phyloP scores from a whole-genome alignment of 2,113 vertebrate species.

The Coracopsis vasa region DNA sequence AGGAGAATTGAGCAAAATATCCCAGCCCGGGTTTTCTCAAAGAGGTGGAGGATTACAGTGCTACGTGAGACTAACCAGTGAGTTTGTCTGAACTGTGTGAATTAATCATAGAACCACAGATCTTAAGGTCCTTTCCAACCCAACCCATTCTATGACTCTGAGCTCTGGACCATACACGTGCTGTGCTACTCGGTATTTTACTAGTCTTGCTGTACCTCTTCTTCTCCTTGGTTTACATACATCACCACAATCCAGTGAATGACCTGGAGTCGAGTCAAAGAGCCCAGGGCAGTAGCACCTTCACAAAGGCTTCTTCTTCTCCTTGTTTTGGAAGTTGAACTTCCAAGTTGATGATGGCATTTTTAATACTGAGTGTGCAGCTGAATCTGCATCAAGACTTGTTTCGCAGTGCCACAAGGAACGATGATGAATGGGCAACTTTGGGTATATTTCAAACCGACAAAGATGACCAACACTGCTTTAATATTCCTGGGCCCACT shows the following conservation, averaged over 20 bases:
- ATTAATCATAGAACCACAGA: background rate
- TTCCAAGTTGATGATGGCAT: background rate
- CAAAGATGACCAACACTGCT: background rate
- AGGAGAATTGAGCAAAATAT: background rate
- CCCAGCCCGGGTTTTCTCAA: background rate
- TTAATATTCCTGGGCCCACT: background rate
- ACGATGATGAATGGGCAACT: background rate
- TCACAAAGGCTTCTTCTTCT: background rate
- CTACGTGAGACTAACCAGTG: background rate
- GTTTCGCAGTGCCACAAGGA: background rate
- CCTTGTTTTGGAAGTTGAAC: background rate
- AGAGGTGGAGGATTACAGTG: background rate
- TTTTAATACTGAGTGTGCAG: background rate
- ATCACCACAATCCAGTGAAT: background rate
- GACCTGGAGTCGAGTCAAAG: background rate
- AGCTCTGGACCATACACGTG: background rate
- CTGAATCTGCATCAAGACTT: background rate
- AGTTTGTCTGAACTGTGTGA: background rate
- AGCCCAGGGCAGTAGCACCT: background rate
- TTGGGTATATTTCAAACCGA: background rate
- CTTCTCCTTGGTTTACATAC: background rate
- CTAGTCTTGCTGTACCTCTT: background rate
- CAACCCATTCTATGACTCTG: background rate
- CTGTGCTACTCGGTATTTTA: background rate
- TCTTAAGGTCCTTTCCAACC: background rate